phyloP scores from a whole-genome alignment of 1,140 invertebrate genomes.

The Physella acuta region DNA sequence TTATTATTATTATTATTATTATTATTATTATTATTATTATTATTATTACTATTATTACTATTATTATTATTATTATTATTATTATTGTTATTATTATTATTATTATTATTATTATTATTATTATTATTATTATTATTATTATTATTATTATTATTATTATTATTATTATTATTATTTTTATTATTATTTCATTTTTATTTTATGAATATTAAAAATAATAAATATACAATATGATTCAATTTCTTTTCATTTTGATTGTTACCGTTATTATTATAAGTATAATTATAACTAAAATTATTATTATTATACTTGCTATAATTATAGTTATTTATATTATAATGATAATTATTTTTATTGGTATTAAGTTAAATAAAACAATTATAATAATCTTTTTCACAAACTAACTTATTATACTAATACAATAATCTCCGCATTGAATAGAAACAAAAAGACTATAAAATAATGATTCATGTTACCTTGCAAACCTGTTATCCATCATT shows the following conservation, averaged over 20 bases:
- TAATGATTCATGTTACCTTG: too few species aligned
- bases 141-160: conserved; percentile 10
- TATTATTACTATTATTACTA: conserved; percentile 3
- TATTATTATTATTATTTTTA: conserved; percentile 4
- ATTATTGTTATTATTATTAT: conserved; percentile 10
- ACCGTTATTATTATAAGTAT: conserved; percentile 6
- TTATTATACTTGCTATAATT: neutral
- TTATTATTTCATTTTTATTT: too few species aligned
- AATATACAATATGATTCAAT: too few species aligned
- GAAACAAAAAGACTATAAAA: too few species aligned
- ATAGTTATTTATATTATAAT: neutral
- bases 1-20: conserved; percentile 22
- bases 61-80: conserved; percentile 16
- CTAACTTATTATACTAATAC: too few species aligned
- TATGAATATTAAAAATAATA: too few species aligned
- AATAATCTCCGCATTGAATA: too few species aligned
- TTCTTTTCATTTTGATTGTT: too few species aligned
- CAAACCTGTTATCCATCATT: too few species aligned
- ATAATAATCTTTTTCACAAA: too few species aligned
- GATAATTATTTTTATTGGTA: too few species aligned
- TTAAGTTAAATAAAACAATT: too few species aligned
- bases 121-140: conserved; percentile 5
- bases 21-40: conserved; percentile 10
- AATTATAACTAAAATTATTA: neutral
- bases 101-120: conserved; percentile 7